Percentiles rank a stretch among this genome's conserved stretches.
phyloP scores from a whole-genome alignment of 2,113 vertebrate genomes.

The Bucco capensis region DNA sequence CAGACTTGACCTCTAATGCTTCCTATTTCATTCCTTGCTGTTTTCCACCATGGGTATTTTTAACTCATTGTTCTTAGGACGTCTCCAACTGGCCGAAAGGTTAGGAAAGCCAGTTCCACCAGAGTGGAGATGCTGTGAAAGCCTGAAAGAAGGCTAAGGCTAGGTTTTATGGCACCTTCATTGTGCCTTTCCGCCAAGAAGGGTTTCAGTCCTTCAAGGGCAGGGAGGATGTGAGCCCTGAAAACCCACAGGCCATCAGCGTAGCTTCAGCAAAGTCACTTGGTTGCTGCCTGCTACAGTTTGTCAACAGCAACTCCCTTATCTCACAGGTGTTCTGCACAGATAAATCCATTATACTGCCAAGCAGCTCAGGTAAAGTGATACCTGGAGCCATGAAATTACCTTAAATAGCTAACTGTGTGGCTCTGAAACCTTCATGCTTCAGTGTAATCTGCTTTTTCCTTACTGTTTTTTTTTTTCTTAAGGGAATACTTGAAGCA shows the following conservation, averaged over 20 bases:
- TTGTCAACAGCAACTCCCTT: not conserved
- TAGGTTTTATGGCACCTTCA: not conserved
- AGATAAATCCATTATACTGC: constrained; percentile 20
- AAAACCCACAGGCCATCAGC: not conserved
- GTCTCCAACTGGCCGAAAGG: not conserved
- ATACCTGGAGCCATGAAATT: constrained; percentile 3
- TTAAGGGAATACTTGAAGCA: not conserved
- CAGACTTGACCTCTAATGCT: not conserved
- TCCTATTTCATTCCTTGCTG: constrained; percentile 16
- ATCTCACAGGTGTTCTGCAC: constrained; percentile 4
- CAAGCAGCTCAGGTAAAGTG: constrained; percentile 31
- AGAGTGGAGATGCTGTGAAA: not conserved
- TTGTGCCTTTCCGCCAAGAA: not conserved
- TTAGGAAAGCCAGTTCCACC: constrained; percentile 12
- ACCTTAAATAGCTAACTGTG: not conserved
- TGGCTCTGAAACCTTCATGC: not conserved
- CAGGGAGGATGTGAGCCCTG: not conserved
- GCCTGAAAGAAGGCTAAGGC: not conserved
- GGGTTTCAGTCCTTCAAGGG: not conserved
- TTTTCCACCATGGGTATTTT: constrained; percentile 17
- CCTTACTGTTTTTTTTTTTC: not conserved
- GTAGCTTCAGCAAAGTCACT: not conserved
- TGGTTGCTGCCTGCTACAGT: not conserved
- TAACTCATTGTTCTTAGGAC: not conserved
- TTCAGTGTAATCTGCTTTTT: not conserved